Evolutionary conservation across 2,888 invertebrate species (phyloP).

Genomic region (Pteria penguin): DNA sequence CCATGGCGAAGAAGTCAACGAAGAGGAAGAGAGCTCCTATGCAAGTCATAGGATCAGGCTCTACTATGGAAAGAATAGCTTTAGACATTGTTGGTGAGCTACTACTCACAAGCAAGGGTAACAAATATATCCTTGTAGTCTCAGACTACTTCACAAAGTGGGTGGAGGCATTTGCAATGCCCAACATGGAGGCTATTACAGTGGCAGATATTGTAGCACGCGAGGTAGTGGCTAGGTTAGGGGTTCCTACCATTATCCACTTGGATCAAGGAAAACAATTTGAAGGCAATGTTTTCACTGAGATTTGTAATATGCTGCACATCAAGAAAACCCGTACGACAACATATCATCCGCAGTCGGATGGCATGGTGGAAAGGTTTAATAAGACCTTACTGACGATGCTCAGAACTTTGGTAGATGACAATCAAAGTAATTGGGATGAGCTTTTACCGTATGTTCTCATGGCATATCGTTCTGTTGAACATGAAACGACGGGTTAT

Average conservation of each 20-base stretch:
- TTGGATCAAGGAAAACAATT: neutral
- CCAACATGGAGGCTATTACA: neutral
- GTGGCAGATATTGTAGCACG: neutral
- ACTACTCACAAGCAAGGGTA: neutral
- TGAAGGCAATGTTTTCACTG: neutral
- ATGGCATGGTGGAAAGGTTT: neutral
- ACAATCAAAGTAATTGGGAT: constrained; percentile 8
- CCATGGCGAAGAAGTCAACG: neutral
- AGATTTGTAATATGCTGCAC: neutral
- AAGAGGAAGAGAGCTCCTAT: neutral
- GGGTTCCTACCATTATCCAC: neutral
- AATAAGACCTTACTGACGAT: neutral
- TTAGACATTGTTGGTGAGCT: neutral
- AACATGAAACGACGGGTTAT: neutral
- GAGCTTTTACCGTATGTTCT: neutral
- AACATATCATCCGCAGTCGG: neutral
- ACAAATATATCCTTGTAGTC: too few relatives aligned
- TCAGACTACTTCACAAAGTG: too few relatives aligned
- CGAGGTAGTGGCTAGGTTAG: neutral
- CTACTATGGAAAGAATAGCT: neutral
- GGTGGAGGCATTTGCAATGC: too few relatives aligned
- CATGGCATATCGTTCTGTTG: too few relatives aligned
- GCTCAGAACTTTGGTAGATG: neutral
- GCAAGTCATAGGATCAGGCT: neutral
- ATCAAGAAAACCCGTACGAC: constrained; percentile 1